Evolutionary conservation across 1,140 invertebrate species (phyloP), one percentile per base, ranked within the genome.

Genomic region (Penaeus chinensis): DNA sequence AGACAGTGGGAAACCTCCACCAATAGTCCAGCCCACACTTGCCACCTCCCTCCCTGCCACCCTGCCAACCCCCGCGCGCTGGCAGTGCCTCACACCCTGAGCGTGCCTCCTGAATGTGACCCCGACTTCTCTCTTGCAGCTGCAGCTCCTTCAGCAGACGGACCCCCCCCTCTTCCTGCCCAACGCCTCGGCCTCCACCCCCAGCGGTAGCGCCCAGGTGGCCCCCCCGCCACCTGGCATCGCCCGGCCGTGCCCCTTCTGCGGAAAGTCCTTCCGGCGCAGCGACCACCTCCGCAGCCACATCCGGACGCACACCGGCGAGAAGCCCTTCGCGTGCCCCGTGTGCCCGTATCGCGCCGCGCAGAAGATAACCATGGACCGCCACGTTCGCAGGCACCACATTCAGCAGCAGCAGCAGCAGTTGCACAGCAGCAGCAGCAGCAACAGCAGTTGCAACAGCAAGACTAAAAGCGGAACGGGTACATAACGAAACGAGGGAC

Each of bases 221-320:
- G 7, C 79, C 69, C 20, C 27, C 66, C 65, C 54, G 62, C 27
- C 54, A 60, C 76, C 62, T 20, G 80, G 85, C 71, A 69, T 79
- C 54, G 80, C 66, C 66, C 47, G 85, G 27, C 85, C 79, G 32
- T 87, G 85, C 62, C 85, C 85, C 54, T 87, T 87, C 85, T 87
- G 85, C 60, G 66, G 85, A 37, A 87, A 87, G 71, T 76, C 79
- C 81, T 87, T 87, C 69, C 85, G 85, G 3, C 79, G 85, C n/a
- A 87, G 85, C 42, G 85, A 87, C 80, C 85, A 87, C 78, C 85
- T 87, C 37, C 85, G 85, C 47, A 87, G 85, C 85, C 85, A 87
- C 71, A 87, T 87, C 80, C 80, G 85, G 61, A 87, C 85, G 13
- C 85, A 87, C 80, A 87, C 85, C 63, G 85, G 85, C 63, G 85